A percentile compares a stretch with the other conserved stretches of the same genome.
Evolutionary conservation across 2,113 vertebrate genomes (phyloP).

Genomic region (Apodemus speciosus): DNA sequence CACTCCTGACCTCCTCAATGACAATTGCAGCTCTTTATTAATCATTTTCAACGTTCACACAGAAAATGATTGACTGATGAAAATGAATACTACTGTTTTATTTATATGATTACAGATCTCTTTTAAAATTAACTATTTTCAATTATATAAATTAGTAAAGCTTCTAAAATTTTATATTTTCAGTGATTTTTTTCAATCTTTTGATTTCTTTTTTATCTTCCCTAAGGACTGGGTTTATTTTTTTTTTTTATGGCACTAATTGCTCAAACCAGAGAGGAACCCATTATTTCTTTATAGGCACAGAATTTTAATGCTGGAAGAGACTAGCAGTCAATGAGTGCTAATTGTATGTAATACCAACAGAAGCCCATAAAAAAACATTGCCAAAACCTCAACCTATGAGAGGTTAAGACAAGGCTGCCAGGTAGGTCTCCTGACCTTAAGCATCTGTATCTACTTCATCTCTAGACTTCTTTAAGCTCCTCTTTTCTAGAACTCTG

Average conservation of each 20-base stretch:
- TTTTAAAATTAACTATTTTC: slow-evolving; percentile 48
- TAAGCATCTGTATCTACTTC: neutral
- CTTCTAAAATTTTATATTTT: slow-evolving; percentile 57
- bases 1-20: neutral
- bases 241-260: slow-evolving; percentile 51
- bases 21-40: neutral
- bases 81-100: neutral
- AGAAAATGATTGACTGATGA: slow-evolving; percentile 33
- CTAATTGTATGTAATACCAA: slow-evolving; percentile 49
- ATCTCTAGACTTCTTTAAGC: neutral
- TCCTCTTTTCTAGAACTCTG: neutral
- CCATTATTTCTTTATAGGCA: slow-evolving; percentile 65
- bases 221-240: neutral
- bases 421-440: neutral
- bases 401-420: slow-evolving; percentile 23
- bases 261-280: slow-evolving; percentile 41
- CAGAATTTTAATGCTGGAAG: slow-evolving; percentile 48
- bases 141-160: slow-evolving; percentile 55
- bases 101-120: slow-evolving; percentile 14
- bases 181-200: slow-evolving; percentile 1
- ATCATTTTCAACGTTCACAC: slow-evolving; percentile 15
- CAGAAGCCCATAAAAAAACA: neutral
- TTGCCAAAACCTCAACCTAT: neutral
- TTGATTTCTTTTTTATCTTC: slow-evolving; percentile 62
- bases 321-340: slow-evolving; percentile 17